Evolutionary conservation across 2,888 invertebrate genomes (phyloP), one percentile per base, ranked within the genome.

Genomic region (Nudaria mundana): DNA sequence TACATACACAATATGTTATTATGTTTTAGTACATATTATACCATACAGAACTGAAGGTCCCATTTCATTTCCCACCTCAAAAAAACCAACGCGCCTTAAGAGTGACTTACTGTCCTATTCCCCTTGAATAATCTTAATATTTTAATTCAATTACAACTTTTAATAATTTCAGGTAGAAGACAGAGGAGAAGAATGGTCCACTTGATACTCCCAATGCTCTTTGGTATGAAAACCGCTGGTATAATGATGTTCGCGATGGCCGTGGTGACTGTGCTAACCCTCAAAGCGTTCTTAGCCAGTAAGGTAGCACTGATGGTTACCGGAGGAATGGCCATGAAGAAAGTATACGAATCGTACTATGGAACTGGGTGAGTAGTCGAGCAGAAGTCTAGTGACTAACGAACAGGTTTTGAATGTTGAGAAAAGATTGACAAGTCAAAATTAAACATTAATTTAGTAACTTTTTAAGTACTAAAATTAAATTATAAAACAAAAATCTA

Each of bases 241-340:
- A 87, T 92, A 52, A 89, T 91, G 30, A 84, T 93, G 49, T 85
- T 93, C 31, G 91, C 90, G 0, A 79, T 93, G 43, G 89, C 91
- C 23, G 82, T 91, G 1, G 91, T 94, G 16, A 91, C 92, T 0
- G 70, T 91, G 5, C 76, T 94, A 2, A 92, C 93, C 0, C 59
- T 94, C 5, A 94, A 94, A 68, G 92, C 94, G 0, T 84, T 94
- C 50, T 71, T 92, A n/a, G 89, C 93, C 30, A 93, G 93, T 33
- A 94, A 94, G 63, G 63, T 93, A 46, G 94, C 94, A 0, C 76
- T 94, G 7, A 53, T 93, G n/a, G 89, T 92, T 7, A 91, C 94
- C 0, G 81, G 88, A 0, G 86, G 91, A 49, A 87, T 94, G 70
- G 88, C 92, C 3, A 66, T 90, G 47, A 92, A 92, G 71, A 91